Evolutionary conservation across 1,140 invertebrate genomes (phyloP), one percentile per base, ranked within the genome.

Genomic region (Archegozetes longisetosus): DNA sequence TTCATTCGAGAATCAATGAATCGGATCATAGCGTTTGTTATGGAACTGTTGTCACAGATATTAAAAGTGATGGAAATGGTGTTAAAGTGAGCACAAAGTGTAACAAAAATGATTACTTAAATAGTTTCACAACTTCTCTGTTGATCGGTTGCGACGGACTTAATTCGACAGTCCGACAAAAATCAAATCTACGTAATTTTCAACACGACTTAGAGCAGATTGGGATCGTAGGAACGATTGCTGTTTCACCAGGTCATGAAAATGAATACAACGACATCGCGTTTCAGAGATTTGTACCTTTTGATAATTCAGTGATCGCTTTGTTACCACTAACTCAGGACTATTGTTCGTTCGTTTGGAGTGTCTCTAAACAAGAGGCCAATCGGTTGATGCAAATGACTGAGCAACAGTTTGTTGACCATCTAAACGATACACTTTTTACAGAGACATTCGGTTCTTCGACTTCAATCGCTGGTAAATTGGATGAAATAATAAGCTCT

Each of bases 91-190:
- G 58, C 20, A 14, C 49, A 14, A 54, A 17, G 25, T 6, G 20
- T 24, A 23, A 1, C 1, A 32, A 51, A 27, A 25, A 54, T 29
- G 9, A 51, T n/a, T 25, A n/a, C 17, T n/a, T 4, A 23, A 53
- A 29, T 23, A 20, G 2, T 17, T 58, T 56, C 3, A 22, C 25
- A 22, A 59, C 61, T 17, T 26, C 13, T 9, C 47, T 64, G 6
- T 23, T 64, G 25, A 55, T 64, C 28, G 63, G 61, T 27, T 63
- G 63, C 48, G 63, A 64, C 51, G 63, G 63, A 48, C 63, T 60
- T 47, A 59, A 64, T 20, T 63, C 61, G 20, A 26, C 51, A 20
- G 61, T 63, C 14, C 55, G 63, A 0, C 13, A 64, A 27, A 26
- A 32, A 20, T 55, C 55, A 9, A 50, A 51, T 24, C 22, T 64